Evolutionary conservation across 2,888 invertebrate species (phyloP), one percentile per base, ranked within the genome.

Genomic region (Cheilosia soror): DNA sequence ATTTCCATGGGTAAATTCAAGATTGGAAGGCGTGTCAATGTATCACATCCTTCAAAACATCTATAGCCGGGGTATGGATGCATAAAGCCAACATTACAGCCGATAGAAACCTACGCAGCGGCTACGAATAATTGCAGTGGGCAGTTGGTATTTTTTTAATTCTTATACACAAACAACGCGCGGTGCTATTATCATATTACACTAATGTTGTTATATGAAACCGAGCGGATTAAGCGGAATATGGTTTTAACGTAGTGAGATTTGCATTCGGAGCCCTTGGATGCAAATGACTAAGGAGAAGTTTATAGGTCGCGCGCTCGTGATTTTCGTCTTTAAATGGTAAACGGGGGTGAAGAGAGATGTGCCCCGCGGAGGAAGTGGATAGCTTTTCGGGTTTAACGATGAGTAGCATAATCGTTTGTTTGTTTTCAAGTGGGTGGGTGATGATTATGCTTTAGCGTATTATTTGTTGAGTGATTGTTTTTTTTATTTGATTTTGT

Each of bases 211-310:
- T 47, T 69, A 53, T 60, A 51, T 47, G 44, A 80, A 31, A 68
- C 15, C 57, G 20, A 11, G 57, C 7, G 63, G 58, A 47, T 62
- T 62, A 63, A 68, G 55, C 15, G 49, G 51, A 47, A 31, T 69
- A 33, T 47, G n/a, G 11, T 66, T 40, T 57, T 68, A 29, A 6
- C 9, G 51, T 31, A 65, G 11, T 5, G 25, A 49, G 37, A 76
- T 66, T 76, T 76, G 51, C 66, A 76, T 76, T 11, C 51, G 51
- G 68, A 51, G 79, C 63, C 83, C 82, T 83, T 78, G 72, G 73
- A 73, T 80, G 73, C 62, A 62, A 75, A 80, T 60, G 11, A 44
- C 33, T 66, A n/a, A 31, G 63, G 44, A 44, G 40, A 33, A 62
- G 66, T 27, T 58, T 53, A 72, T 51, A 13, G 57, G 40, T 80